Evolutionary conservation across 2,113 vertebrate species (phyloP), one percentile per base, ranked within the genome.

Genomic region (Atractosteus spatula): DNA sequence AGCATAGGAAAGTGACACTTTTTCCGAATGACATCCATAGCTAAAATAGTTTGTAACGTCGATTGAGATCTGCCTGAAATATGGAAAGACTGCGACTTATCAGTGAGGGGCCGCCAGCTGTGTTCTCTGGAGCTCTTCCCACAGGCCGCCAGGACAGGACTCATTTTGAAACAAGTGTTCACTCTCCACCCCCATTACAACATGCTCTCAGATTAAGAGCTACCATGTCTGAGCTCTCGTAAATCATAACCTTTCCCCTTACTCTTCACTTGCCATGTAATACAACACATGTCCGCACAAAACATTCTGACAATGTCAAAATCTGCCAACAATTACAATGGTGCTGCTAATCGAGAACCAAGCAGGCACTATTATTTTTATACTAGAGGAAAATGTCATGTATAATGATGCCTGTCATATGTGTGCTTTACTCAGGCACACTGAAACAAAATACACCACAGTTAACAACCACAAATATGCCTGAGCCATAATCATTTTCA

Each of bases 31-130:
- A 66, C 43, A 17, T n/a, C 47, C 59, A 64, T n/a, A 42, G 8
- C 51, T 14, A 64, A 74, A 64, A 55, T 69, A 42, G 67, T 56
- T 74, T 55, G 69, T 56, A 55, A 29, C 16, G 66, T 62, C 13
- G 54, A 55, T 45, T 59, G 71, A 55, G 55, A 14, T 44, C 44
- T 7, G 61, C 45, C n/a, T 54, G 61, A 75, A 66, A 70, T 57
- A 59, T 41, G 68, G 13, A 63, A 16, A 44, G 41, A 70, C 62
- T 55, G 12, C 14, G 45, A 16, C n/a, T 44, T 55, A 41, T 66
- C 54, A 41, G 47, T 8, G 61, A 16, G 45, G 6, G 16, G 44
- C 1, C 41, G 62, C 54, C 42, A 57, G 54, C 51, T 55, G 16
- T 43, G 13, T 51, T 54, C 68, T 41, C 69, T 70, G 54, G 55